Evolutionary conservation across 2,797 vertebrate species (phyloP), one percentile per base, ranked within the genome.

Genomic region (Salarias fasciatus): DNA sequence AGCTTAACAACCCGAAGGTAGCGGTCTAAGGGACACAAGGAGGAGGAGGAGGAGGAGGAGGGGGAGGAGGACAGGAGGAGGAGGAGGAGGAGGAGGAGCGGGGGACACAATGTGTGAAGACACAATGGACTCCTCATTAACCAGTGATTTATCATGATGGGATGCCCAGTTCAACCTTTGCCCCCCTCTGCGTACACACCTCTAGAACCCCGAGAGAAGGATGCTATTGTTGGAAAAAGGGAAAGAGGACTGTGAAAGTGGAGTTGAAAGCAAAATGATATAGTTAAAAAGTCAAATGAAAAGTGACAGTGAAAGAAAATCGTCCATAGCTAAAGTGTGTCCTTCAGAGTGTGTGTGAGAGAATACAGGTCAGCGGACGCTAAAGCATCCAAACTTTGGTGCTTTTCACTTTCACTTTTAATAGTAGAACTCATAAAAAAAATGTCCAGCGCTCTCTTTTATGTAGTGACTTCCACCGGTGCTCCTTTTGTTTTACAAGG

Each of bases 141-240:
- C 92, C 91, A 95, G 95, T 96, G 95, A 97, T 98, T 97, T 98
- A 98, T 98, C 96, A 97, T 95, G 94, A 95, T 96, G 95, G 94
- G 96, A 95, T 94, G 95, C 94, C 94, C 95, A 91, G 94, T 95
- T 96, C 95, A 96, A 95, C 95, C 95, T 95, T 95, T 95, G 92
- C 89, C 91, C 92, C 90, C 84, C 88, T 91, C 90, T 83, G 85
- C 72, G 89, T 71, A 64, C 75, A 66, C 72, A 52, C 86, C 69
- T 85, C 82, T 48, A 61, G 69, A 80, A 72, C 12, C 43, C 43
- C 38, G 13, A 33, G 35, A 49, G 58, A 84, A 69, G 54, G 63
- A 93, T 80, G 75, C 91, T 85, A 88, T 95, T 95, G 95, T 95
- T 88, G 92, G 43, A 44, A 29, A 67, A 53, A 50, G 53, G 68